Evolutionary conservation across 1,140 invertebrate species (phyloP).

Genomic region (Drosophila triauraria): DNA sequence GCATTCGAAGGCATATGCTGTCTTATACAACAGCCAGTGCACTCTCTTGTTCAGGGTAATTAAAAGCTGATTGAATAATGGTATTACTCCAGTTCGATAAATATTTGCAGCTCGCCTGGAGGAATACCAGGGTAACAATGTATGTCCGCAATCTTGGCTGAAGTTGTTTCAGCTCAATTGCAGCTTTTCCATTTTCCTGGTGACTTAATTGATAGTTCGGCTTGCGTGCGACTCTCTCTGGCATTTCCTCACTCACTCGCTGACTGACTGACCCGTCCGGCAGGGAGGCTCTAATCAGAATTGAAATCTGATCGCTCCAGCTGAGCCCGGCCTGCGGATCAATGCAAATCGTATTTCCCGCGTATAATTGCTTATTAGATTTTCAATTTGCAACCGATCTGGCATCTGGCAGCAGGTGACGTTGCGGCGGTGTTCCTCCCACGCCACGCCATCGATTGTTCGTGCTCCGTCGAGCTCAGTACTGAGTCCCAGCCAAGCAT

Average conservation of each 20-base stretch:
- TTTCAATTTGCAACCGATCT: constrained; percentile 20
- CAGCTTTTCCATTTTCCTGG: constrained; percentile 38
- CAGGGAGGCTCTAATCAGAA: constrained; percentile 1
- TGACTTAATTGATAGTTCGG: constrained; percentile 57
- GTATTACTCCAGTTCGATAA: constrained; percentile 35
- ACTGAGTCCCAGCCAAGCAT: constrained; percentile 27
- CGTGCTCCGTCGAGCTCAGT: constrained; percentile 14
- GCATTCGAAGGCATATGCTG: constrained; percentile 1
- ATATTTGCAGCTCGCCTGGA: constrained; percentile 24
- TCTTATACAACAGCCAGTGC: constrained; percentile 44
- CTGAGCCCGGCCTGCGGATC: background rate
- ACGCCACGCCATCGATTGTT: constrained; percentile 53
- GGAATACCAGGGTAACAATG: constrained; percentile 29
- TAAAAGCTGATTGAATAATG: constrained; percentile 41
- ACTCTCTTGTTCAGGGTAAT: constrained; percentile 9
- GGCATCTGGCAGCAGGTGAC: constrained; percentile 52
- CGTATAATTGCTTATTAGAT: constrained; percentile 46
- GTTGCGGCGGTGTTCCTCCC: constrained; percentile 8
- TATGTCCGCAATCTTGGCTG: constrained; percentile 43
- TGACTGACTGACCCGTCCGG: constrained; percentile 15
- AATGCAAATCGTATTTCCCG: constrained; percentile 13
- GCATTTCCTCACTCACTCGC: constrained; percentile 55
- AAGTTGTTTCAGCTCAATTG: constrained; percentile 4
- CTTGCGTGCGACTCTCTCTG: constrained; percentile 17
- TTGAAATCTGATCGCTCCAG: constrained; percentile 1